A percentile compares a stretch with the other conserved stretches of the same genome.
Evolutionary conservation across 37 sponge, comb jelly and placozoan genomes (phyloP).

Genomic region (Tethya wilhelma): DNA sequence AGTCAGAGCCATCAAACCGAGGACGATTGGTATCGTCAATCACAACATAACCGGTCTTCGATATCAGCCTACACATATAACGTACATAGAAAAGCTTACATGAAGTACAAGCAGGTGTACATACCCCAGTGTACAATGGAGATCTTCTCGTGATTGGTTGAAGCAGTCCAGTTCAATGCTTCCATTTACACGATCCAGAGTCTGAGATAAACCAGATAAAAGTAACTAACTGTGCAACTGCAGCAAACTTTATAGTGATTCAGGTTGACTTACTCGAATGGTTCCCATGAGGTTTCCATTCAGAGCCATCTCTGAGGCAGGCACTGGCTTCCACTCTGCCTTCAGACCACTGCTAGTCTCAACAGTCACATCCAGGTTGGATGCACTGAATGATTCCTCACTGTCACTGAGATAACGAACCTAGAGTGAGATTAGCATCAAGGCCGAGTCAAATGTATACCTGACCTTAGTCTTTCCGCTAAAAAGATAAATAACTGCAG

Average conservation of each 20-base stretch:
- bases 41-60: constrained; percentile 65
- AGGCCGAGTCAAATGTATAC: too few species aligned
- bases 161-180: constrained; percentile 21
- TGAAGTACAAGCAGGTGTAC: background rate
- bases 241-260: too few species aligned
- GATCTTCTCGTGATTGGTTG: constrained; percentile 48
- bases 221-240: too few species aligned
- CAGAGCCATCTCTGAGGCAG: constrained; percentile 25
- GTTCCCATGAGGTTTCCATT: constrained; percentile 73
- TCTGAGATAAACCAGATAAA: too few species aligned
- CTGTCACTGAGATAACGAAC: constrained; percentile 33
- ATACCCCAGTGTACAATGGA: constrained; percentile 71
- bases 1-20: constrained; percentile 50
- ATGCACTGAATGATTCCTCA: constrained; percentile 26
- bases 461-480: too few species aligned
- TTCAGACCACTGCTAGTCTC: constrained; percentile 33
- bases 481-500: too few species aligned
- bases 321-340: constrained; percentile 52
- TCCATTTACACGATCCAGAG: constrained; percentile 66
- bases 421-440: background rate
- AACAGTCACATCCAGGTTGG: constrained; percentile 50
- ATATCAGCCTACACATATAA: constrained; percentile 42
- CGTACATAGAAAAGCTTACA: too few species aligned
- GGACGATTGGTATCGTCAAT: too few species aligned
- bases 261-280: constrained; percentile 30